A percentile compares a stretch with the other conserved stretches of the same genome.
Evolutionary conservation across 2,888 invertebrate genomes (phyloP).

Genomic region (Agrotis puta): DNA sequence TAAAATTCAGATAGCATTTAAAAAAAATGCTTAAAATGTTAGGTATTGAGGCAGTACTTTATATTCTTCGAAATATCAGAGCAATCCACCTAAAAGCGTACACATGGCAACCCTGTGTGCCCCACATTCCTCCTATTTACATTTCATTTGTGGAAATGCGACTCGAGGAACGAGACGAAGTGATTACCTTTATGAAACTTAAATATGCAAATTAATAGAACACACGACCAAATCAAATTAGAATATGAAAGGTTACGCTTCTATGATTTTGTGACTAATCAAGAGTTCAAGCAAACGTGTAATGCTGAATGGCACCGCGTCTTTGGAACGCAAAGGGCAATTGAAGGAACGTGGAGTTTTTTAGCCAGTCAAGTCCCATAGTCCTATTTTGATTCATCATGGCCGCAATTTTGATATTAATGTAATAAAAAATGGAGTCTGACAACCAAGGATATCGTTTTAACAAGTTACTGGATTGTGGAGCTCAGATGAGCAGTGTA

Average conservation of each 20-base stretch:
- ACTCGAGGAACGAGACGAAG: constrained; percentile 60
- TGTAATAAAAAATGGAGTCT: no score
- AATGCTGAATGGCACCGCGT: no score
- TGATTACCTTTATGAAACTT: constrained; percentile 22
- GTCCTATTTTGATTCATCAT: no score
- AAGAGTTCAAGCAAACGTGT: not conserved
- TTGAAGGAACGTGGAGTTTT: no score
- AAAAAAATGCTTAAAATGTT: not conserved
- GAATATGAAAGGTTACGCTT: not conserved
- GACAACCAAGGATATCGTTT: no score
- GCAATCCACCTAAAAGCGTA: constrained; percentile 14
- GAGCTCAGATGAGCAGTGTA: no score
- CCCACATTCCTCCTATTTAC: constrained; percentile 80
- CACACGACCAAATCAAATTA: constrained; percentile 35
- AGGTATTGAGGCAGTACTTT: constrained; percentile 5
- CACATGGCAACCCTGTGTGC: constrained; percentile 55
- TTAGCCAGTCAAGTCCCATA: no score
- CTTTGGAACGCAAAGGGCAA: no score
- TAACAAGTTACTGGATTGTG: no score
- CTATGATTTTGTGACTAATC: not conserved
- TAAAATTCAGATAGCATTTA: not conserved
- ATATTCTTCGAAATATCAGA: constrained; percentile 18
- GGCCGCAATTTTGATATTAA: no score
- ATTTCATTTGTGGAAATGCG: constrained; percentile 81
- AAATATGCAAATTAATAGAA: constrained; percentile 47